phyloP scores from a whole-genome alignment of 2,113 vertebrate species.

The Chaenogobius annularis region DNA sequence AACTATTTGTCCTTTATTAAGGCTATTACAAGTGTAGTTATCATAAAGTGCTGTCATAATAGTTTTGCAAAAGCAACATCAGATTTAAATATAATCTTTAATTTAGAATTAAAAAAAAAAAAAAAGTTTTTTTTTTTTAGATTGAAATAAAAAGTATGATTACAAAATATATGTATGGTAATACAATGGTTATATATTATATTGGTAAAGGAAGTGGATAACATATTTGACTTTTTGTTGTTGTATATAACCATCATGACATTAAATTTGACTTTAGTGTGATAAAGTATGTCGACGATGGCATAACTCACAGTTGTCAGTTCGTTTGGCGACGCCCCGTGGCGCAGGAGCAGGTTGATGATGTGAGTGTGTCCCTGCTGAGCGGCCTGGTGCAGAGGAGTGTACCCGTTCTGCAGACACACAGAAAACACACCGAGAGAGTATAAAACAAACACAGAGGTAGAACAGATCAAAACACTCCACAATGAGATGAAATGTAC shows the following conservation, averaged over 20 bases:
- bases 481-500: slow-evolving; percentile 55
- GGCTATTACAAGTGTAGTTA: too few species aligned
- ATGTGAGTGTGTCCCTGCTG: slow-evolving; percentile 98
- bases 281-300: not conserved
- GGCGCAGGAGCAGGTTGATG: slow-evolving; percentile 92
- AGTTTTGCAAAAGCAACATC: too few species aligned
- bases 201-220: too few species aligned
- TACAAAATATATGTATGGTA: too few species aligned
- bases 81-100: too few species aligned
- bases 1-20: too few species aligned
- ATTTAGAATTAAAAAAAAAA: too few species aligned
- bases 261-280: not conserved
- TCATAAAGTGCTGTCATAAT: too few species aligned
- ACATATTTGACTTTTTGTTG: too few species aligned
- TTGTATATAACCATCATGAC: not conserved
- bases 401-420: slow-evolving; percentile 90
- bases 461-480: not conserved
- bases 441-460: not conserved
- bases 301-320: slow-evolving; percentile 87
- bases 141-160: too few species aligned
- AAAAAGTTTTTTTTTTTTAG: too few species aligned
- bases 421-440: not conserved
- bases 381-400: slow-evolving; percentile 92
- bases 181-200: too few species aligned
- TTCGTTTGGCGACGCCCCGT: slow-evolving; percentile 91